These are phyloP conservation scores for Apeira syringaria DNA, from an alignment of 2,888 invertebrate species.

Conservation along the genomic window DNA sequence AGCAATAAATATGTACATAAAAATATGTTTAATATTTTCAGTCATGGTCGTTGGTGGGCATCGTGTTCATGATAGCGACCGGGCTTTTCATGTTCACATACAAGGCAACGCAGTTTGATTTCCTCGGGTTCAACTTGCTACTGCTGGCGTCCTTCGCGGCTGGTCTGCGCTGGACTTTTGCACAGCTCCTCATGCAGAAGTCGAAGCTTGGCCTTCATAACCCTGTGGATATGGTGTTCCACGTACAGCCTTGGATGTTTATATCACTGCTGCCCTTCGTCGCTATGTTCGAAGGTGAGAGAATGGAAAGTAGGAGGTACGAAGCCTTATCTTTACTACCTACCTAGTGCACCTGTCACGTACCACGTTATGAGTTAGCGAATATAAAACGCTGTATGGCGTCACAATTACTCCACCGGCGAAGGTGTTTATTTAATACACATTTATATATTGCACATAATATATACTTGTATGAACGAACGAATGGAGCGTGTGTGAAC, in stretches of 20 bases:
- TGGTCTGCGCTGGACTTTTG: slow-evolving; percentile 98
- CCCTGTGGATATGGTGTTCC: slow-evolving; percentile 99
- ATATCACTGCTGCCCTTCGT: slow-evolving; percentile 94
- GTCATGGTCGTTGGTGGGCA: slow-evolving; percentile 94
- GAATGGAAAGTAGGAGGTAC: too few relatives aligned
- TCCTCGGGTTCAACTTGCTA: slow-evolving; percentile 95
- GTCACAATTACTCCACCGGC: too few relatives aligned
- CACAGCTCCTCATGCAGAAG: slow-evolving; percentile 97
- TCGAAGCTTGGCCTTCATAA: slow-evolving; percentile 94
- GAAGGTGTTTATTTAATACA: too few relatives aligned
- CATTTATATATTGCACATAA: too few relatives aligned
- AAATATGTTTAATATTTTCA: slow-evolving; percentile 69
- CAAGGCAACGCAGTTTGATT: slow-evolving; percentile 96
- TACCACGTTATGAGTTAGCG: too few relatives aligned
- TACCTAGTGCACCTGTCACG: too few relatives aligned
- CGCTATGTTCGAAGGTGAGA: slow-evolving; percentile 93
- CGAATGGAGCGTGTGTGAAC: too few relatives aligned
- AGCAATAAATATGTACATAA: too few relatives aligned
- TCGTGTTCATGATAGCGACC: slow-evolving; percentile 94
- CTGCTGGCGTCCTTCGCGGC: slow-evolving; percentile 95
- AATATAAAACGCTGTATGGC: too few relatives aligned
- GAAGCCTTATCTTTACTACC: too few relatives aligned
- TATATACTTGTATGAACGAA: too few relatives aligned
- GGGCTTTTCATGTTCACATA: slow-evolving; percentile 99
- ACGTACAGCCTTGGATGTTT: slow-evolving; percentile 99